Evolutionary conservation across 2,888 invertebrate genomes (phyloP).

Genomic region (Phyto melanocephala): DNA sequence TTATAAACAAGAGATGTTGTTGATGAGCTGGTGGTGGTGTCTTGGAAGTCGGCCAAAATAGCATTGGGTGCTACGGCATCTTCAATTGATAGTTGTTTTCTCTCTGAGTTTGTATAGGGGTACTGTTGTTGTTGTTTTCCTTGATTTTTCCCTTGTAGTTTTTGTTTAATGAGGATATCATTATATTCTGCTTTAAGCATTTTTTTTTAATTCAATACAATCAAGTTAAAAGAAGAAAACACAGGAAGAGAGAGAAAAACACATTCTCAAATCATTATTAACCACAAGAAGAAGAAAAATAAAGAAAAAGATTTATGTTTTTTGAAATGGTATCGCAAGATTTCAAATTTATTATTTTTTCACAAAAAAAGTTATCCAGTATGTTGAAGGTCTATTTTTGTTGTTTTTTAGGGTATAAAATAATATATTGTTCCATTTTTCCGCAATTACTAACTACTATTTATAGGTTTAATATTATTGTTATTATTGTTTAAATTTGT

Average conservation of each 20-base stretch:
- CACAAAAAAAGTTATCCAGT: constrained; percentile 24
- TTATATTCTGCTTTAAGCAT: constrained; percentile 20
- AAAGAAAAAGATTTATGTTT: constrained; percentile 6
- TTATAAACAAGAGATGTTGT: constrained; percentile 14
- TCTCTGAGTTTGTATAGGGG: not conserved
- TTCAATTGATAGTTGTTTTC: constrained; percentile 19
- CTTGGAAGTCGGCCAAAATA: not conserved
- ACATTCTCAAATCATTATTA: constrained; percentile 51
- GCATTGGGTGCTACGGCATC: constrained; percentile 24
- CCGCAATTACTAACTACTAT: constrained; percentile 39
- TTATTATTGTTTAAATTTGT: constrained; percentile 33
- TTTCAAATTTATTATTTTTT: constrained; percentile 33
- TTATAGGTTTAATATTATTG: constrained; percentile 31
- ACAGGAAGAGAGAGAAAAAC: constrained; percentile 23
- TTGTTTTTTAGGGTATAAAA: constrained; percentile 8
- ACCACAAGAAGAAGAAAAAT: not conserved
- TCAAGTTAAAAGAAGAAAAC: not conserved
- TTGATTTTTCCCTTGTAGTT: constrained; percentile 27
- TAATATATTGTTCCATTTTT: not conserved
- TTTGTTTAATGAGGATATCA: constrained; percentile 22
- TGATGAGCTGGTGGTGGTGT: not conserved
- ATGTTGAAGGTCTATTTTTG: not conserved
- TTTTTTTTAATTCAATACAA: not conserved
- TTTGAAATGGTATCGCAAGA: not conserved
- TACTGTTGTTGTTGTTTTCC: constrained; percentile 28